Conservation (phyloP, 2,113 vertebrate genomes). For the Etheostoma cragini region DNA sequence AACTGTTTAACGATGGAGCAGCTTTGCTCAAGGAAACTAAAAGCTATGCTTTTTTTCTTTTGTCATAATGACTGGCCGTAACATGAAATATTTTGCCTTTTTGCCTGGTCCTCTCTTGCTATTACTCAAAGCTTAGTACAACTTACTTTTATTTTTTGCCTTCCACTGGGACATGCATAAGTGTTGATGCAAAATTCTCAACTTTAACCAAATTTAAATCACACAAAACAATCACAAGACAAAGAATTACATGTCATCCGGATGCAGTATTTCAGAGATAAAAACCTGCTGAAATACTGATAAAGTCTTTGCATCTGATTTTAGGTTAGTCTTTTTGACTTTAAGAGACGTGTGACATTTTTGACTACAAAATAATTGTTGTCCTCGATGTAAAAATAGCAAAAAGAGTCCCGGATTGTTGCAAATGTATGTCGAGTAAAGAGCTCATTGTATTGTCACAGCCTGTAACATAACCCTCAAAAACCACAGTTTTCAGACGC, state of each 20-base stretch:
- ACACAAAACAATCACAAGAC: background rate
- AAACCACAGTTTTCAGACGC: background rate
- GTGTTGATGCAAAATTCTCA: constrained; percentile 6
- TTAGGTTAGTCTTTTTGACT: background rate
- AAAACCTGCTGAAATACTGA: background rate
- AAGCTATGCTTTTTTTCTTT: constrained; percentile 68
- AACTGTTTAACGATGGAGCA: constrained; percentile 78
- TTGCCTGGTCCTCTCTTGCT: constrained; percentile 40
- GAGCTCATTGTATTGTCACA: background rate
- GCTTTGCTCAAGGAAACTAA: constrained; percentile 74
- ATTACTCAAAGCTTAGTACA: constrained; percentile 27
- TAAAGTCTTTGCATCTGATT: background rate
- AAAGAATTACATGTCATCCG: background rate
- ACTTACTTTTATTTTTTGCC: constrained; percentile 22
- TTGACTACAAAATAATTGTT: background rate
- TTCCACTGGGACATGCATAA: constrained; percentile 25
- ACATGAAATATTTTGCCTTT: constrained; percentile 59
- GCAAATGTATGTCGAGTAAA: background rate
- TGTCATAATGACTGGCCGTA: constrained; percentile 62
- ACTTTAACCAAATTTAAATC: constrained; percentile 10
- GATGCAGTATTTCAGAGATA: background rate
- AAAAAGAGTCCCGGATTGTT: background rate
- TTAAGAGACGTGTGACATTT: background rate
- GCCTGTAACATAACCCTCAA: background rate
- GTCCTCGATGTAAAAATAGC: background rate